Percentiles rank a stretch among this genome's conserved stretches.
Conservation (phyloP, 2,113 vertebrate species). For the Dermatemys mawii region DNA sequence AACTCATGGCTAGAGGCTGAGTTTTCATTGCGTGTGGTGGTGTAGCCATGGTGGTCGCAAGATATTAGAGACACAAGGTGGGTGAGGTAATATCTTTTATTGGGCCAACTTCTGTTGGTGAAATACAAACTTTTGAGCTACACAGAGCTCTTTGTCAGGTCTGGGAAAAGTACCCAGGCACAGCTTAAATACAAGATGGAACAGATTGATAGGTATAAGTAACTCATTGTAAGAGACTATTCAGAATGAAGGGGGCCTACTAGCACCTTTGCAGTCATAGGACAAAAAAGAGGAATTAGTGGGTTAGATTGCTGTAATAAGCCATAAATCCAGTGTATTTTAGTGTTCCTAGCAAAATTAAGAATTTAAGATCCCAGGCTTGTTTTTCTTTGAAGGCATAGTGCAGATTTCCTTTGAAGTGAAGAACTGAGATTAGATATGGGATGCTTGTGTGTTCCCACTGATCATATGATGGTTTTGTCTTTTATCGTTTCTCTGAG, state of each 20-base stretch:
- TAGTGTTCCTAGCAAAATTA: neutral
- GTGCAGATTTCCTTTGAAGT: too few relatives aligned
- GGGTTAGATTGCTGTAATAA: neutral
- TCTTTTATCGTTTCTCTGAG: too few relatives aligned
- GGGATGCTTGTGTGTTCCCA: too few relatives aligned
- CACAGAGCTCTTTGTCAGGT: too few relatives aligned
- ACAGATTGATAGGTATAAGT: too few relatives aligned
- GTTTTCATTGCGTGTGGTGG: neutral
- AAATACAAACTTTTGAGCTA: neutral
- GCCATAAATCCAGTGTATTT: neutral
- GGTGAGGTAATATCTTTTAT: neutral
- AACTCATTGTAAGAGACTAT: neutral
- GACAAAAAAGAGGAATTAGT: neutral
- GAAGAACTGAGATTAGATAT: too few relatives aligned
- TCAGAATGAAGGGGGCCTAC: neutral
- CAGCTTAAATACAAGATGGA: too few relatives aligned
- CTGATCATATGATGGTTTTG: too few relatives aligned
- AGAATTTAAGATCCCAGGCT: too few relatives aligned
- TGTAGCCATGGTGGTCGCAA: neutral
- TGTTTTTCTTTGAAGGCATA: too few relatives aligned
- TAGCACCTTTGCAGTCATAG: neutral
- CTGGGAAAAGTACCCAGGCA: too few relatives aligned
- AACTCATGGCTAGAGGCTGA: neutral
- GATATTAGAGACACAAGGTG: neutral
- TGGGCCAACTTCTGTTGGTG: neutral